Base-by-base conservation (phyloP, 2,113 vertebrate species). In the Alligator mississippiensis region DNA sequence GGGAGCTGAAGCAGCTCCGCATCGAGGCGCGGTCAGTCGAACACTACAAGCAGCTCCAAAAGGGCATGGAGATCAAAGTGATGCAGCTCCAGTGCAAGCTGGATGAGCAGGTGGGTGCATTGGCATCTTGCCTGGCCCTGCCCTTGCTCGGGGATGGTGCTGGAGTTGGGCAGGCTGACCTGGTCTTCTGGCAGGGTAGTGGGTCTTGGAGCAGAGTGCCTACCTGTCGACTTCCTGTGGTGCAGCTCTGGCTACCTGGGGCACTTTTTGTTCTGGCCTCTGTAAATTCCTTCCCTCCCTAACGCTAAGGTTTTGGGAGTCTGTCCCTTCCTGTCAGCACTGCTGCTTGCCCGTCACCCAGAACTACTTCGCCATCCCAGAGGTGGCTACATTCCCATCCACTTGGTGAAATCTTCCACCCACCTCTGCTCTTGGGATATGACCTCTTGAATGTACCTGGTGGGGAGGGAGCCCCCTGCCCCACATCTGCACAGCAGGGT, bases 1-100 rank as follows among this genome's bases (percentile, higher is more conserved):
- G 88, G 80, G 96, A 98, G 94, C 96, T 98, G 95, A 77, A 85
- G 77, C 90, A 70, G 21, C 96, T 98, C 38, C 97, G 98, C 61
- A 92, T 93, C 0, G 97, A 98, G 96, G 98, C 98, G 0, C 96
- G 97, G 19, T 98, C 97, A 0, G 92, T 98, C 4, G 97, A 98
- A 97, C 97, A 58, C 74, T 98, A 95, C 97, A 90, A 95, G 25
- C 95, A 98, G 94, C 98, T 98, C 93, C 98, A 98, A 97, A 98
- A 95, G 87, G 98, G 97, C 90, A 97, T 97, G 98, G 98, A 98
- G 91, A 97, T 98, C 81, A 98, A 98, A 95, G 97, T 98, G 96
- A 98, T 98, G 27, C 98, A 98, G 96, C 96, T 98, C 86, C 98
- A 98, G 97, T 60, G 98, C 57, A 93, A 93, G 83, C 97, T 98